phyloP scores from a whole-genome alignment of 2,888 invertebrate genomes.

The Rhagonycha lutea region DNA sequence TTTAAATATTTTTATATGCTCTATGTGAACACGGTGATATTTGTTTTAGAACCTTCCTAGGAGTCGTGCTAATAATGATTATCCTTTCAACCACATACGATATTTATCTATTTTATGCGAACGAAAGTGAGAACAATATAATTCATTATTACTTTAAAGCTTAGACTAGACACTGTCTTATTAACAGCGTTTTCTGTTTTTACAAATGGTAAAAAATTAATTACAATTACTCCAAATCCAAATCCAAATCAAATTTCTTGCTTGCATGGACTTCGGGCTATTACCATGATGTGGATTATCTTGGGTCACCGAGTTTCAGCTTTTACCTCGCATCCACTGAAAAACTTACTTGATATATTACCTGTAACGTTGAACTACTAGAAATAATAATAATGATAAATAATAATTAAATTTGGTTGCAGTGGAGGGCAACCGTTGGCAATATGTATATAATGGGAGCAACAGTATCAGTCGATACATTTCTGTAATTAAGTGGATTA shows the following conservation, averaged over 20 bases:
- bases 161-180: not conserved
- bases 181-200: conserved; percentile 49
- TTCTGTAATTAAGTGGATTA: conserved; percentile 66
- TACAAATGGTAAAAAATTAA: conserved; percentile 51
- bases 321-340: not conserved
- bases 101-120: not conserved
- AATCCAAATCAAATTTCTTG: conserved; percentile 46
- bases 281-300: conserved; percentile 56
- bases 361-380: not conserved
- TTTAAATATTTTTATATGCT: not conserved
- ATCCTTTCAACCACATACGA: not conserved
- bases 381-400: too few relatives aligned
- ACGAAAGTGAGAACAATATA: not conserved
- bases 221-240: conserved; percentile 48
- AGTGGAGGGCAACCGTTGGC: not conserved
- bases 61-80: too few relatives aligned
- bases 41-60: not conserved
- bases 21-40: not conserved
- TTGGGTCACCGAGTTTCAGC: conserved; percentile 51
- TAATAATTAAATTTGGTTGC: not conserved
- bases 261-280: conserved; percentile 53
- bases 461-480: conserved; percentile 65
- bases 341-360: conserved; percentile 5
- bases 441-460: conserved; percentile 39
- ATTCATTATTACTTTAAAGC: not conserved